A percentile compares a stretch with the other conserved stretches of the same genome.
Evolutionary conservation across 2,113 vertebrate genomes (phyloP).

Genomic region (Sceloporus undulatus): DNA sequence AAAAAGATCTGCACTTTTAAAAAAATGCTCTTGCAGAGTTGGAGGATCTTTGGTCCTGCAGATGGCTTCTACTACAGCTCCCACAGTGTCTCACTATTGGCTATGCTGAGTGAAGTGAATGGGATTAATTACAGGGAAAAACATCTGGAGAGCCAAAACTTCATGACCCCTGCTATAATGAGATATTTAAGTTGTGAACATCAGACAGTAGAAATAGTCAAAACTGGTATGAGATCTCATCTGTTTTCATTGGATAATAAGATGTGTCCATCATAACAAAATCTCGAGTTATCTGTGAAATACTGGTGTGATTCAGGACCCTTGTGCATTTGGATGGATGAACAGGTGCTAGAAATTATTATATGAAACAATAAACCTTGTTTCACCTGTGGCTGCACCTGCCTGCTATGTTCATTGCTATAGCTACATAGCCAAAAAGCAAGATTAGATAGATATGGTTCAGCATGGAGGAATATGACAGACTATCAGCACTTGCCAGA

Average conservation of each 20-base stretch:
- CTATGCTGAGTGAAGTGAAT: neutral
- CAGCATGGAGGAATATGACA: neutral
- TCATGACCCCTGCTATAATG: neutral
- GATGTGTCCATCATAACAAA: neutral
- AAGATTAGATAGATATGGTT: neutral
- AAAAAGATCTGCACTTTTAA: neutral
- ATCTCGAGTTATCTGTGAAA: neutral
- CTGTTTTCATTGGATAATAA: neutral
- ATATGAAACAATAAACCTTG: neutral
- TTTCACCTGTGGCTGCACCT: neutral
- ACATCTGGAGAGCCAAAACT: neutral
- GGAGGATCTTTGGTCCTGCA: neutral
- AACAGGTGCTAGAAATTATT: neutral
- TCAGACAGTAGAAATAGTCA: neutral
- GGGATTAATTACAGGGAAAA: neutral
- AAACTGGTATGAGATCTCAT: neutral
- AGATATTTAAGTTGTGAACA: neutral
- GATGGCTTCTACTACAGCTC: neutral
- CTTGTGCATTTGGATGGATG: neutral
- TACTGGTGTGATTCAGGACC: neutral
- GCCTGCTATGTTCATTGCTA: neutral
- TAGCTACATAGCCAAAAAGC: neutral
- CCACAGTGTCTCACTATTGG: neutral
- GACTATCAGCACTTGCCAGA: neutral
- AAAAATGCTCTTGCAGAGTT: neutral